Evolutionary conservation across 2,113 vertebrate species (phyloP).

Genomic region (Corythornis cristatus): DNA sequence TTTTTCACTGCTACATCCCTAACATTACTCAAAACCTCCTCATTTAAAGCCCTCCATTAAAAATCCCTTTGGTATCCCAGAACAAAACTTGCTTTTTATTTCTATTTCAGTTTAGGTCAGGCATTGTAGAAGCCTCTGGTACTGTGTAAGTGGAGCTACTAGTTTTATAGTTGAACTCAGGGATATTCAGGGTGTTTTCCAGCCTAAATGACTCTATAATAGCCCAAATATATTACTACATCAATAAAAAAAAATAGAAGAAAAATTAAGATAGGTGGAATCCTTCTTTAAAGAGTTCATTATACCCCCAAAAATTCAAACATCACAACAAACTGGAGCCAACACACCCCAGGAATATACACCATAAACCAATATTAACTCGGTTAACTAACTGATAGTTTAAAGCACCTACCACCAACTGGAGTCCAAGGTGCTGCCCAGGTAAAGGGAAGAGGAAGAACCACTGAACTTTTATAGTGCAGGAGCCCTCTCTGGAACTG

Average conservation of each 20-base stretch:
- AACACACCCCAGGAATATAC: fast-evolving
- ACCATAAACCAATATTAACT: fast-evolving
- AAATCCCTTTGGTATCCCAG: not conserved
- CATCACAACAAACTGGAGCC: too few relatives aligned
- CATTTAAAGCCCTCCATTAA: not conserved
- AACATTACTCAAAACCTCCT: fast-evolving
- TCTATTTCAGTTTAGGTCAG: not conserved
- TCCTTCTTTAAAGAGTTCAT: not conserved
- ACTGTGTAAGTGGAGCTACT: fast-evolving
- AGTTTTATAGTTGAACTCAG: not conserved
- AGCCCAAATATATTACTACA: fast-evolving
- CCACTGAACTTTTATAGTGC: fast-evolving
- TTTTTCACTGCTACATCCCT: not conserved
- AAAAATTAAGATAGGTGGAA: fast-evolving
- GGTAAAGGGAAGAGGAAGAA: fast-evolving
- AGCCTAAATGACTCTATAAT: not conserved
- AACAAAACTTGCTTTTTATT: not conserved
- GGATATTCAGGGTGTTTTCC: not conserved
- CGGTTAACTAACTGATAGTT: fast-evolving
- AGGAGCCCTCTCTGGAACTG: not conserved
- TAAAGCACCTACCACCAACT: fast-evolving
- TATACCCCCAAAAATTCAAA: not conserved
- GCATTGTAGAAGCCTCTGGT: not conserved
- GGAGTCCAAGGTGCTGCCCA: fast-evolving
- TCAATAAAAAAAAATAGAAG: not conserved